Percentiles rank a stretch among this genome's conserved stretches.
These are phyloP conservation scores for Diplogasteroides magnus DNA, from an alignment of 1,140 invertebrate genomes.

Conservation along the genomic window DNA sequence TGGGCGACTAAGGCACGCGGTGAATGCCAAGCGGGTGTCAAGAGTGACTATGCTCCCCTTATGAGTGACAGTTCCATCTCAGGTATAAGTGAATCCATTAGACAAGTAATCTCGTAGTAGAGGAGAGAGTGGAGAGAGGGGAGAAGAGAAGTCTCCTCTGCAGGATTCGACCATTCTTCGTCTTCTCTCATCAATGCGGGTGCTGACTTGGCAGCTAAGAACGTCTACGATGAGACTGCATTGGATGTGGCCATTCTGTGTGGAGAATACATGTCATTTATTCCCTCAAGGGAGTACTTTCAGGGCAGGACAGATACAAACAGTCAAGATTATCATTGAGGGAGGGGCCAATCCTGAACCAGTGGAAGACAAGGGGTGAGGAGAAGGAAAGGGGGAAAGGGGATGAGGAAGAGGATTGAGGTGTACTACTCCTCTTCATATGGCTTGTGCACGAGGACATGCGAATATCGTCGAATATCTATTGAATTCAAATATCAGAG, in stretches of 20 bases:
- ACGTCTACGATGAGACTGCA: not conserved
- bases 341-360: not conserved
- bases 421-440: not conserved
- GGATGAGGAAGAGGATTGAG: not conserved
- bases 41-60: too few species aligned
- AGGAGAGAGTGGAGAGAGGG: not conserved
- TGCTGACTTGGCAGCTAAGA: not conserved
- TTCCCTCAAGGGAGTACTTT: not conserved
- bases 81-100: too few species aligned
- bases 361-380: not conserved
- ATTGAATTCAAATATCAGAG: not conserved
- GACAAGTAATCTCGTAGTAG: not conserved
- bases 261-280: too few species aligned
- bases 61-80: too few species aligned
- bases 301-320: not conserved
- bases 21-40: not conserved
- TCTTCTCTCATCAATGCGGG: not conserved
- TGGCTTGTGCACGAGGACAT: not conserved
- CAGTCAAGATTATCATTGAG: not conserved
- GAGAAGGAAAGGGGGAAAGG: constrained; percentile 14
- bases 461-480: not conserved
- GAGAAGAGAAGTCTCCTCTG: not conserved
- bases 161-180: not conserved
- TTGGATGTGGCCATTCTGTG: not conserved
- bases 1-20: not conserved